Evolutionary conservation across 1,140 invertebrate genomes (phyloP), one percentile per base, ranked within the genome.

Genomic region (Myzus persicae): DNA sequence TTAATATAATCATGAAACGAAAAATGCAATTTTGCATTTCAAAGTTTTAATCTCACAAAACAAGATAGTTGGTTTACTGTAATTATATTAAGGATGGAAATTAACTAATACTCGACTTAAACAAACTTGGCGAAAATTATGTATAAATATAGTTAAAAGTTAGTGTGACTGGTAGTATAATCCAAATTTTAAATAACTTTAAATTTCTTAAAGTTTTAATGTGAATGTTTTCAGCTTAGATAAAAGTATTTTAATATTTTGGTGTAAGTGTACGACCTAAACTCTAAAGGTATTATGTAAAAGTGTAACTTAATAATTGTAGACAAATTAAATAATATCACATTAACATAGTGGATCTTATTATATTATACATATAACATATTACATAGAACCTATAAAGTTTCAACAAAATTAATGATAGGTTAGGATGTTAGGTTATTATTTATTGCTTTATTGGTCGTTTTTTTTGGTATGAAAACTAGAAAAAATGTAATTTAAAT

Each of bases 71-170:
- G 87, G 87, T 54, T 89, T 24, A 51, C 48, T 38, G n/a, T 89
- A 54, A 89, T 89, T 51, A 54, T 89, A 89, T 54, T 89, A 26
- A 48, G 48, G 46, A 89, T 38, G 46, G 26, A 89, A 89, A 89
- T 54, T 51, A 54, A 89, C 87, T 89, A 44, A 44, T 85, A 85
- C 85, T 88, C 31, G 7, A 48, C 44, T 88, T 48, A 88, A 85
- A 44, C 46, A 88, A 88, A 88, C 85, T 88, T 36, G 85, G 85
- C 8, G 31, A 88, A 88, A 46, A 88, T 48, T 85, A 85, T 88
- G 40, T 20, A 87, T n/a, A 46, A 88, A 46, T 88, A n/a, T 88
- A n/a, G 85, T 36, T 46, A 8, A 88, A 88, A 48, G 42, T 88
- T 88, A n/a, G 31, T 46, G 42, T n/a, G 14, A 84, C 38, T 84